These are phyloP conservation scores for Lophotriccus pileatus DNA, from an alignment of 2,797 vertebrate genomes.

Conservation along the genomic window DNA sequence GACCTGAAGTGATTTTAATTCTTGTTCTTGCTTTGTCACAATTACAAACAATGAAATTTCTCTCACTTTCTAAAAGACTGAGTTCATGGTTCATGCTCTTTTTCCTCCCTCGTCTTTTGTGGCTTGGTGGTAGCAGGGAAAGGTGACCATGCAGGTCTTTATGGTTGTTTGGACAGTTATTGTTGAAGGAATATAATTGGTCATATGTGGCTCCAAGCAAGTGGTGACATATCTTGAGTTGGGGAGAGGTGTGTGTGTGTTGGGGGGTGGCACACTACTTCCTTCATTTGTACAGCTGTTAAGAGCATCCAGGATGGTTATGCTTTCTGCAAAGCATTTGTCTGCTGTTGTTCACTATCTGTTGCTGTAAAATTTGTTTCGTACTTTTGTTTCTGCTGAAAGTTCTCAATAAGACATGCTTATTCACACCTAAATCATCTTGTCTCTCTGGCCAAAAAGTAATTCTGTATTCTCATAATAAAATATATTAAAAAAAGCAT, in stretches of 20 bases:
- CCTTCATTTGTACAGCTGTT: slow-evolving; percentile 58
- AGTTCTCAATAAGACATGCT: slow-evolving; percentile 41
- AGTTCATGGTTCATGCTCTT: background rate
- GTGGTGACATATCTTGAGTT: background rate
- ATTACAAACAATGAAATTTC: background rate
- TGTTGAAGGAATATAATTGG: slow-evolving; percentile 75
- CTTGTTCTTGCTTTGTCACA: background rate
- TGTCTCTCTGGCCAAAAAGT: background rate
- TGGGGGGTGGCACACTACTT: background rate
- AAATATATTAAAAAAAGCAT: background rate
- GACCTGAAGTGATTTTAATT: slow-evolving; percentile 24
- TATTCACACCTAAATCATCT: background rate
- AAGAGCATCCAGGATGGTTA: slow-evolving; percentile 21
- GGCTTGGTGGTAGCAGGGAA: background rate
- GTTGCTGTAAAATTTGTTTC: slow-evolving; percentile 36
- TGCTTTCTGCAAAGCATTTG: slow-evolving; percentile 34
- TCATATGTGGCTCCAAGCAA: slow-evolving; percentile 73
- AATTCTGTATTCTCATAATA: background rate
- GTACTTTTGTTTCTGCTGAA: slow-evolving; percentile 48
- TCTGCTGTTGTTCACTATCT: slow-evolving; percentile 41
- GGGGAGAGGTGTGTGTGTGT: background rate
- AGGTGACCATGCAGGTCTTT: background rate
- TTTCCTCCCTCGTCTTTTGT: background rate
- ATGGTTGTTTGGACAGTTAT: slow-evolving; percentile 35
- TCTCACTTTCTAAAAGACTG: background rate